Evolutionary conservation across 1,140 invertebrate species (phyloP), one percentile per base, ranked within the genome.

Genomic region (Penaeus japonicus): DNA sequence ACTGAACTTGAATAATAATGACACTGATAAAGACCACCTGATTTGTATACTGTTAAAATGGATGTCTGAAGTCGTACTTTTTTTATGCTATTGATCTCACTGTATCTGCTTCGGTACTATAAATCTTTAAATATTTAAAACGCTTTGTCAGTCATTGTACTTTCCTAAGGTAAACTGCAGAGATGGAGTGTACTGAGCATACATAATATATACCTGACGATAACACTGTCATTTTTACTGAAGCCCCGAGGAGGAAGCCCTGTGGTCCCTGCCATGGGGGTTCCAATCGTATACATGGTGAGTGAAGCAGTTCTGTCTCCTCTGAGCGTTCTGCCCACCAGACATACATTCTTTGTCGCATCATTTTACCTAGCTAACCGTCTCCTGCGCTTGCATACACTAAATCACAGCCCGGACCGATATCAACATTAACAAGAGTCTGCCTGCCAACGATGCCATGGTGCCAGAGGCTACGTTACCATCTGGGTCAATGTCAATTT

Each of bases 231-330:
- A 88, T 88, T 88, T 30, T 83, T 88, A 88, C 81, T 83, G 81
- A 88, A 88, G 80, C 81, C 81, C 81, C 59, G 73, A 57, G 87
- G 83, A n/a, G 87, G 87, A 88, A 83, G 87, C 86, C 87, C 75
- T 84, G 83, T 70, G 83, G 83, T 80, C 82, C 77, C 87, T 89
- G 87, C 83, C 82, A n/a, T 47, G 83, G 87, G 87, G 87, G 83
- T 89, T 84, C 83, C 87, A 89, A 89, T 84, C 87, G 87, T 89
- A 89, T 89, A 89, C 87, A 89, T 88, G 87, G 87, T 88, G 87
- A 89, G 87, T 89, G 87, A 84, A 89, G 87, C 87, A 89, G 87
- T 85, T 89, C 87, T 89, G 83, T 89, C 87, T 89, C 87, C 87
- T 89, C 87, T 83, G 87, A 89, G 87, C 87, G 80, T 84, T 65